These are phyloP conservation scores for Gadus chalcogrammus DNA, from an alignment of 2,113 vertebrate species.

Conservation along the genomic window DNA sequence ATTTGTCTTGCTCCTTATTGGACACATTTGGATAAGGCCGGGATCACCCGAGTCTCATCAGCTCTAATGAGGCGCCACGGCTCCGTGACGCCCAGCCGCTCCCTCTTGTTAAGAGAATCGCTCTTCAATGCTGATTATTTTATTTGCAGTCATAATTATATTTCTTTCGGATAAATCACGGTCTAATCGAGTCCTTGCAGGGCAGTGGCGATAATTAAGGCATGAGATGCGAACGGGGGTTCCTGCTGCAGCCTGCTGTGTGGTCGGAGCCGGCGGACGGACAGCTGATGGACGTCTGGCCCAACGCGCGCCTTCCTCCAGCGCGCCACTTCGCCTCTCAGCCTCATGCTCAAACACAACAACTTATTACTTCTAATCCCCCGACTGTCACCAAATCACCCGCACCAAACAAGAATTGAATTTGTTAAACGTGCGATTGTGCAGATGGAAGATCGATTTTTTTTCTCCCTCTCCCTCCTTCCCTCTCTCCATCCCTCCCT, in stretches of 20 bases:
- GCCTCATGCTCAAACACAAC: conserved; percentile 78
- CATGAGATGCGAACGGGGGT: conserved; percentile 84
- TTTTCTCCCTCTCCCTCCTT: conserved; percentile 49
- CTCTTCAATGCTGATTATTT: conserved; percentile 99
- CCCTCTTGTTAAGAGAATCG: conserved; percentile 99
- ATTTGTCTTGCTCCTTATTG: conserved; percentile 75
- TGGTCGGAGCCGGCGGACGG: conserved; percentile 45
- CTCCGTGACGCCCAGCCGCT: conserved; percentile 96
- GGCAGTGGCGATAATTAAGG: conserved; percentile 94
- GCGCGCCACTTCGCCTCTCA: conserved; percentile 26
- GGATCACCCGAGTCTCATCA: conserved; percentile 95
- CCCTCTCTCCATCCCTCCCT: conserved; percentile 63
- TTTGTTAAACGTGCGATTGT: conserved; percentile 94
- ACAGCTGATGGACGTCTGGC: conserved; percentile 35
- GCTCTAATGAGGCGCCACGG: conserved; percentile 94
- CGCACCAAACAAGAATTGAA: conserved; percentile 94
- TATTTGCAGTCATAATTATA: conserved; percentile 99
- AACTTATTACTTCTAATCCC: conserved; percentile 93
- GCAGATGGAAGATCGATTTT: conserved; percentile 97
- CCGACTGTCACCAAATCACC: conserved; percentile 92
- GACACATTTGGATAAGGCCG: conserved; percentile 76
- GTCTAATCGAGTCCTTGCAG: conserved; percentile 97
- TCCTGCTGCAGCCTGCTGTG: conserved; percentile 60
- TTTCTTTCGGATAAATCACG: conserved; percentile 99
- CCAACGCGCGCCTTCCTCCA: not conserved